Evolutionary conservation across 2,797 vertebrate genomes (phyloP).

Genomic region (Phaenicophaeus curvirostris): DNA sequence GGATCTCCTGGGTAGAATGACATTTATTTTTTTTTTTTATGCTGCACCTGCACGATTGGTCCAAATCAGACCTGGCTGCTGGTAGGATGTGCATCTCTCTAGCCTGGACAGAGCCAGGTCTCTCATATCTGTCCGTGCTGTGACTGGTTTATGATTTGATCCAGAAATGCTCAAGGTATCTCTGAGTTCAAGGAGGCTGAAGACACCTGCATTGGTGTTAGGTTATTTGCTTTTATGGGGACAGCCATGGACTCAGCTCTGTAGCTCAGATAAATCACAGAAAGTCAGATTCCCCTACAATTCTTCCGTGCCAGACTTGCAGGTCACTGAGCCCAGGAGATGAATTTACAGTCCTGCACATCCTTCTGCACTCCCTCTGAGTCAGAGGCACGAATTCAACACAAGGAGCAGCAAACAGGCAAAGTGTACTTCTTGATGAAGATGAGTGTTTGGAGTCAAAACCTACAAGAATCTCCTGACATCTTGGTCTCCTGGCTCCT

Average conservation of each 20-base stretch:
- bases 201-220: neutral
- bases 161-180: neutral
- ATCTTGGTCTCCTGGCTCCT: neutral
- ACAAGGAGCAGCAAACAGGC: neutral
- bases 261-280: fast-evolving
- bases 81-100: neutral
- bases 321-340: neutral
- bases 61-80: neutral
- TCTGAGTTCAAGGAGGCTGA: neutral
- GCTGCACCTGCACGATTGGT: neutral
- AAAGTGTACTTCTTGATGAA: neutral
- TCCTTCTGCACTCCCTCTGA: neutral
- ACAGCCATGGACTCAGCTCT: neutral
- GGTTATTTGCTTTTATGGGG: neutral
- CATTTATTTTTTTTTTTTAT: neutral
- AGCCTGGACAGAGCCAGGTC: neutral
- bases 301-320: neutral
- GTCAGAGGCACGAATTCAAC: neutral
- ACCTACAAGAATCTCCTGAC: neutral
- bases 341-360: neutral
- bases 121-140: neutral
- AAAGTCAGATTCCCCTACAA: neutral
- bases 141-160: neutral
- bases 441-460: neutral
- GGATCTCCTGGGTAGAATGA: neutral